Evolutionary conservation across 1,140 invertebrate species (phyloP), one percentile per base, ranked within the genome.

Genomic region (Zaprionus inermis): DNA sequence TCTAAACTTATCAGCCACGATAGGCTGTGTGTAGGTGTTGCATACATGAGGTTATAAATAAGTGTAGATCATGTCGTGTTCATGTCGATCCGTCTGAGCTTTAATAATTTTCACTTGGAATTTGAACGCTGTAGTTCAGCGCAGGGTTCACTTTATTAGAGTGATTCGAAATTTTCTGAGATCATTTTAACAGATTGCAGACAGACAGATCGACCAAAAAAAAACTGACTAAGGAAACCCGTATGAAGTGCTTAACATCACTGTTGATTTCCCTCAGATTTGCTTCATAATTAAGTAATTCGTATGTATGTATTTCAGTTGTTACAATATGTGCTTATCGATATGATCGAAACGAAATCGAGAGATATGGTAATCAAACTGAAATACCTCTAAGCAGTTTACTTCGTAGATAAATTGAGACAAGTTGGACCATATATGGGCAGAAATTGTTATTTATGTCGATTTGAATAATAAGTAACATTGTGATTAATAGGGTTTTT

Each of bases 71-170:
- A 80, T 76, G 55, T 58, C 67, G 54, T 71, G 52, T 32, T 67
- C 73, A 81, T 41, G 3, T 49, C 57, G 57, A 41, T 71, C 65
- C 73, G 81, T 80, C 72, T 88, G 52, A 56, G 55, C 66, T 72
- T 90, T 77, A 72, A 80, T 89, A 66, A 79, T 81, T 86, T 76
- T 79, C 56, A 86, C 34, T 88, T 88, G 83, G 83, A 89, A 88
- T 88, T 88, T 84, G 84, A 75, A 81, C 84, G 51, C 60, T 71
- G 12, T 56, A 46, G 84, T 76, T 84, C 78, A 80, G 67, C 66
- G 57, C 65, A 34, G 74, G 75, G 85, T 81, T 84, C 74, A 84
- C 44, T 28, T 66, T 69, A 76, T 67, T 76, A 66, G 36, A 72
- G 69, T 72, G 69, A 76, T 80, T 81, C 79, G 51, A 64, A 73